phyloP scores from a whole-genome alignment of 2,113 vertebrate genomes.

The Heteronetta atricapilla region DNA sequence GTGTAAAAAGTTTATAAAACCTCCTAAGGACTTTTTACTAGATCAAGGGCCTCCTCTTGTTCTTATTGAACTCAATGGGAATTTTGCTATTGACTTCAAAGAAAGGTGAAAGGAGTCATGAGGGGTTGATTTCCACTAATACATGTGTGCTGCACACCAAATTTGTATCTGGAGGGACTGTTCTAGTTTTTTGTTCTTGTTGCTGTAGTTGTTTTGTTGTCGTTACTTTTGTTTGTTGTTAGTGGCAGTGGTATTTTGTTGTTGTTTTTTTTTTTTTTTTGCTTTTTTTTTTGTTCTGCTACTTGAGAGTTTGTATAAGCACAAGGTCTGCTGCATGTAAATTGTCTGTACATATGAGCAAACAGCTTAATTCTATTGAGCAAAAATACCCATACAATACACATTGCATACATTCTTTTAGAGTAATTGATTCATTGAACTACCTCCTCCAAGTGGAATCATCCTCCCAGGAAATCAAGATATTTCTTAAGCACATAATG shows the following conservation, averaged over 20 bases:
- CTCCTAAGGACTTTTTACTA: conserved; percentile 41
- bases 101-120: conserved; percentile 48
- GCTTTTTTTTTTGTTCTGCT: background rate
- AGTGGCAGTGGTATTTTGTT: background rate
- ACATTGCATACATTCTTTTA: background rate
- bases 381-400: background rate
- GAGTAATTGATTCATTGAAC: background rate
- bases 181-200: background rate
- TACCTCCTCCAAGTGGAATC: background rate
- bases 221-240: background rate
- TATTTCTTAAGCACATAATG: background rate
- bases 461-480: background rate
- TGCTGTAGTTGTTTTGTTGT: background rate
- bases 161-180: conserved; percentile 46
- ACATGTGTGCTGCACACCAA: conserved; percentile 46
- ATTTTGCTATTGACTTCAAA: conserved; percentile 68
- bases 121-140: conserved; percentile 53
- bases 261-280: background rate
- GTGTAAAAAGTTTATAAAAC: conserved; percentile 50
- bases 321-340: background rate
- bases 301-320: background rate
- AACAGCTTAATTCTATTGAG: background rate
- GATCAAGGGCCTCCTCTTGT: conserved; percentile 11
- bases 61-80: conserved; percentile 59
- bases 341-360: background rate